phyloP scores from a whole-genome alignment of 2,113 vertebrate genomes.

The Melanerpes aurifrons region DNA sequence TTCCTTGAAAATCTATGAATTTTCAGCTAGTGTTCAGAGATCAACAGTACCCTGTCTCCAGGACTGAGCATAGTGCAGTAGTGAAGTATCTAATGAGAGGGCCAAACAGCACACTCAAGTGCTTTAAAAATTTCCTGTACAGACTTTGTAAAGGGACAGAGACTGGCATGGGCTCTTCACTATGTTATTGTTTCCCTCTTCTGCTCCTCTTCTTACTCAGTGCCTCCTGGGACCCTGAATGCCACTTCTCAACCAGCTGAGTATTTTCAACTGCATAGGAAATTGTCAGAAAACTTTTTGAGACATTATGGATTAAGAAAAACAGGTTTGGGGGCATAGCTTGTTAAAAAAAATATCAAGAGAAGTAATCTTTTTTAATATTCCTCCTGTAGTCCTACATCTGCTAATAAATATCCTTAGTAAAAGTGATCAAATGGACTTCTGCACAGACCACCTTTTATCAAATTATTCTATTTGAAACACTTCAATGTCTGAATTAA shows the following conservation, averaged over 20 bases:
- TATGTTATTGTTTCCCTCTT: rapidly evolving
- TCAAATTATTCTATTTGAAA: background rate
- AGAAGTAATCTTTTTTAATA: background rate
- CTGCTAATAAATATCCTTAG: background rate
- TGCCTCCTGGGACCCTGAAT: background rate
- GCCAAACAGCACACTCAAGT: background rate
- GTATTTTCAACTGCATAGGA: background rate
- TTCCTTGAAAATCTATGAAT: background rate
- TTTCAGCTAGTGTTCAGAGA: background rate
- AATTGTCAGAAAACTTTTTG: background rate
- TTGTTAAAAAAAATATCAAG: background rate
- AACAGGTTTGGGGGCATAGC: background rate
- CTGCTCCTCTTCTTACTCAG: background rate
- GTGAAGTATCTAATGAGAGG: background rate
- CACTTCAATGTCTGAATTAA: background rate
- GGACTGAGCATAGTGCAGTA: background rate
- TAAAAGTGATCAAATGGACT: background rate
- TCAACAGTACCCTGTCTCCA: background rate
- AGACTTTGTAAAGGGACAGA: background rate
- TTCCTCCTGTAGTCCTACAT: background rate
- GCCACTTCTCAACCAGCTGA: background rate
- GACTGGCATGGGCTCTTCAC: background rate
- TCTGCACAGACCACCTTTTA: background rate
- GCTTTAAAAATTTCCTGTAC: background rate
- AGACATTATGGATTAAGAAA: background rate